Conservation (phyloP, 1,140 invertebrate genomes). For the Hypsibius dujardini region DNA sequence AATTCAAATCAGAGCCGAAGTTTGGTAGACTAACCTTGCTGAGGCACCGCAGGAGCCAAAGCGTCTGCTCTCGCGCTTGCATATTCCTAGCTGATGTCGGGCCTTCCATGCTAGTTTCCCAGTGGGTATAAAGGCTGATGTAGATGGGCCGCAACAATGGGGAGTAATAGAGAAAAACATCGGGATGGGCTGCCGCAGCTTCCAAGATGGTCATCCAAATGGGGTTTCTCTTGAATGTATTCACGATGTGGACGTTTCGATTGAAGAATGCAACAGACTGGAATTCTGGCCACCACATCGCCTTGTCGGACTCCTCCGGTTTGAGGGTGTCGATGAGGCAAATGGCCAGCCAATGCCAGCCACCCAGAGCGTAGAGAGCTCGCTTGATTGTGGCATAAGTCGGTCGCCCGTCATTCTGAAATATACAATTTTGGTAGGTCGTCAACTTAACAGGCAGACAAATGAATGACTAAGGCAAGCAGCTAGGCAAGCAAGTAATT, state of each 20-base stretch:
- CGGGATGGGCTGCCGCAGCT: background rate
- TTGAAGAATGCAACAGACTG: constrained; percentile 8
- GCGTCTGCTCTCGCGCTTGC: background rate
- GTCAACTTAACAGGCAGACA: too few species aligned
- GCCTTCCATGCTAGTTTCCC: constrained; percentile 11
- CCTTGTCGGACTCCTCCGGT: constrained; percentile 6
- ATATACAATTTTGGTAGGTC: too few species aligned
- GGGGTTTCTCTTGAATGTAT: background rate
- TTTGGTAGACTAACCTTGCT: background rate
- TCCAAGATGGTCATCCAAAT: constrained; percentile 9
- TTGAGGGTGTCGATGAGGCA: constrained; percentile 1
- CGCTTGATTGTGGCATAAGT: background rate
- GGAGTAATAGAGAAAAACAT: constrained; percentile 3
- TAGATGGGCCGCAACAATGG: background rate
- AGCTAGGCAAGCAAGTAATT: too few species aligned
- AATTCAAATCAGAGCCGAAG: background rate
- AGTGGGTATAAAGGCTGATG: background rate
- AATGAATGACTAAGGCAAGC: too few species aligned
- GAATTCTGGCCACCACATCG: background rate
- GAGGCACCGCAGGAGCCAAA: background rate
- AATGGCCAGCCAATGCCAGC: constrained; percentile 9
- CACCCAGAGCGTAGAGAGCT: background rate
- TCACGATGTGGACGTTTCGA: constrained; percentile 12
- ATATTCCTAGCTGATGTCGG: background rate
- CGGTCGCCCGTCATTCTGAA: too few species aligned